phyloP scores from a whole-genome alignment of 2,888 invertebrate species.

The Alitta virens region DNA sequence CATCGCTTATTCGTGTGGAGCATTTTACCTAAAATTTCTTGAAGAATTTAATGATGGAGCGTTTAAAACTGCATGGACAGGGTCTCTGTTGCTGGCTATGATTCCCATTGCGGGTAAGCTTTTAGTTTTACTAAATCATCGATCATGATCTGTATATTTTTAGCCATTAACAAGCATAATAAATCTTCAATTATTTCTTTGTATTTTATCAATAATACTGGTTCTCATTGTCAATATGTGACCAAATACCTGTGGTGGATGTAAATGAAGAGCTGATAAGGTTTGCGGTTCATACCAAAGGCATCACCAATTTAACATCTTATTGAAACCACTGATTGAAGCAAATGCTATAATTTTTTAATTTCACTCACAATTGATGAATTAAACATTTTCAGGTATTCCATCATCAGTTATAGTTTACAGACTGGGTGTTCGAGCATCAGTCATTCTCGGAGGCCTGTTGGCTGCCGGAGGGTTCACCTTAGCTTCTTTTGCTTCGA shows the following conservation, averaged over 20 bases:
- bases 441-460: background rate
- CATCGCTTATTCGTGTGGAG: slow-evolving; percentile 18
- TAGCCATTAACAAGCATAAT: too few species aligned
- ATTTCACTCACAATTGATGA: too few species aligned
- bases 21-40: slow-evolving; percentile 12
- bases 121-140: too few species aligned
- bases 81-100: slow-evolving; percentile 15
- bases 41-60: slow-evolving; percentile 7
- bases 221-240: background rate
- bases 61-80: slow-evolving; percentile 20
- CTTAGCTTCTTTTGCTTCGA: background rate
- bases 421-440: background rate
- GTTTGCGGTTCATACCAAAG: too few species aligned
- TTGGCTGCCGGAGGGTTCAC: background rate
- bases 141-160: too few species aligned
- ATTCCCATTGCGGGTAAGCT: slow-evolving; percentile 23
- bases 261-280: too few species aligned
- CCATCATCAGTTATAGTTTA: background rate
- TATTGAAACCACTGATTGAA: too few species aligned
- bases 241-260: background rate
- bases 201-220: too few species aligned
- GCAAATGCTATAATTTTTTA: too few species aligned
- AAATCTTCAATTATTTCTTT: too few species aligned
- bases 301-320: too few species aligned
- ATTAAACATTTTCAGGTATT: background rate